Conservation (phyloP, 2,888 invertebrate genomes). For the Scaptomyza tumidula region DNA sequence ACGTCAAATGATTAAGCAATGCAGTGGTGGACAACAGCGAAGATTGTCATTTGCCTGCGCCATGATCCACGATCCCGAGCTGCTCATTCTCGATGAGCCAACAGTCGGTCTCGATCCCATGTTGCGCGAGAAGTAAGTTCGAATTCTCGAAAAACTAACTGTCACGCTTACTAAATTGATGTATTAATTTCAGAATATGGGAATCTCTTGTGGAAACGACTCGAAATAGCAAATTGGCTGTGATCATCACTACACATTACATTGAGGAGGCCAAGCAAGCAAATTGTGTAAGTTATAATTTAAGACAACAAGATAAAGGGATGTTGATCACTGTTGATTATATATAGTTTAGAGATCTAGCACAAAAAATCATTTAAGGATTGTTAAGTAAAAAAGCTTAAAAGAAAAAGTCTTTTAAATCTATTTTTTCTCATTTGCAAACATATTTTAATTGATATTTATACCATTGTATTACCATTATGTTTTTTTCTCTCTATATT, state of each 20-base stretch:
- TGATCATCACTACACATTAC: conserved; percentile 97
- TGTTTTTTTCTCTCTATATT: conserved; percentile 15
- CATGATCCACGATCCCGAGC: conserved; percentile 93
- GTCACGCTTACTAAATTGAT: neutral
- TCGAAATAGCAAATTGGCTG: conserved; percentile 89
- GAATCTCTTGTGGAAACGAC: conserved; percentile 91
- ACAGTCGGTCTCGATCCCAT: conserved; percentile 97
- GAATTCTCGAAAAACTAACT: fast-evolving
- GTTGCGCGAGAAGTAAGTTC: conserved; percentile 90
- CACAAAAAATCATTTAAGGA: no score
- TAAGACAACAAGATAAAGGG: no score
- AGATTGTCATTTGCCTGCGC: conserved; percentile 95
- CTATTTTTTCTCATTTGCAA: no score
- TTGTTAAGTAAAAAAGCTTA: no score
- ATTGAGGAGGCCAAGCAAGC: conserved; percentile 96
- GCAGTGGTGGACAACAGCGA: conserved; percentile 96
- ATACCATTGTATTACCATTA: no score
- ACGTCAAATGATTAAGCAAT: conserved; percentile 87
- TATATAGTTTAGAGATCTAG: no score
- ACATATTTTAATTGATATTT: neutral
- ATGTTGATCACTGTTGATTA: no score
- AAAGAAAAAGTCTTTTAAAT: no score
- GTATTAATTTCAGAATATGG: conserved; percentile 90
- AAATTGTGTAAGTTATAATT: conserved; percentile 87
- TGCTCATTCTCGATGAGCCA: conserved; percentile 95